Evolutionary conservation across 2,888 invertebrate species (phyloP), one percentile per base, ranked within the genome.

Genomic region (Lampropteryx suffumata): DNA sequence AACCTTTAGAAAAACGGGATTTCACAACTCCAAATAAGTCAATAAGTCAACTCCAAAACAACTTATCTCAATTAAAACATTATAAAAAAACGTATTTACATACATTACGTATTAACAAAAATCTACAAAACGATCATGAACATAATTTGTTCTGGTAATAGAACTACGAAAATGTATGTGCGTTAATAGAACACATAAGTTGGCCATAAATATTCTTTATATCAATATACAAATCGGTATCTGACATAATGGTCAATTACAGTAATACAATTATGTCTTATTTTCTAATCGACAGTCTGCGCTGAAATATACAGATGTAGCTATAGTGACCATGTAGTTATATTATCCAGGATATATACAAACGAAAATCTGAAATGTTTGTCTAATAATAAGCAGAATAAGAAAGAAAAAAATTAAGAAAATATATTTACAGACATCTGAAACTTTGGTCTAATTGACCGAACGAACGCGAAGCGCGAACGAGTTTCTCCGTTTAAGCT

Each of bases 171-270:
- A 42, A 39, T 50, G 14, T 45, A 50, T 41, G 45, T 41, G 48
- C 36, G 40, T n/a, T n/a, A n/a, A n/a, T 43, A 42, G 46, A 42
- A 24, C 36, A 50, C 48, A 42, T 35, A 13, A 41, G 42, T 32
- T 37, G 34, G 40, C 45, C 53, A 54, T 60, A 54, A 61, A 62
- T 62, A 57, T 52, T 47, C n/a, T 62, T 44, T 54, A 55, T 46
- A 56, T 57, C 57, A 57, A 61, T 55, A 61, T 49, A 49, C 46
- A 47, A 52, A 50, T 50, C 35, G 37, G 34, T 34, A 43, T 54
- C 44, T 9, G 54, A 59, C 57, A 49, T 61, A 63, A 59, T 61
- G 27, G 47, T 17, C 51, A 51, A 51, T 61, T 55, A 50, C 32
- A 45, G 42, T 61, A 45, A 56, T 50, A 56, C 47, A 54, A 57